Conservation (phyloP, 2,113 vertebrate species). For the Diadophis punctatus region DNA sequence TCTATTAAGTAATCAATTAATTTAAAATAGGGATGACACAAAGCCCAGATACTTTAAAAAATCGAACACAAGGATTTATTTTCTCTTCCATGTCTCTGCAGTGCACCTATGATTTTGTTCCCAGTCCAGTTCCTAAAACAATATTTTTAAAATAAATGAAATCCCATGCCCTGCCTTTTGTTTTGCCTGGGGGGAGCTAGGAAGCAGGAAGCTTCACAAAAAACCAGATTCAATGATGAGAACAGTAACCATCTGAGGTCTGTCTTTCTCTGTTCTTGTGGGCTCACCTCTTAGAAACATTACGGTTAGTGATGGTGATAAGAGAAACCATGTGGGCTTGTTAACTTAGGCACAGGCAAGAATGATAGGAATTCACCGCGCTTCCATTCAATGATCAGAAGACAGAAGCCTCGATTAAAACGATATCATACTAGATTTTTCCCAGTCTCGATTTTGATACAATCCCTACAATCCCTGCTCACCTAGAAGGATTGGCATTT, state of each 20-base stretch:
- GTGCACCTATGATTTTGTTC: neutral
- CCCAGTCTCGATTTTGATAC: neutral
- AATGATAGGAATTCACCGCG: slow-evolving; percentile 81
- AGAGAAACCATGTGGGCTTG: slow-evolving; percentile 64
- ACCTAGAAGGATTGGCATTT: neutral
- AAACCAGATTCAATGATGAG: neutral
- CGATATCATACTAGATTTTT: slow-evolving; percentile 42
- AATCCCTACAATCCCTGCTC: neutral
- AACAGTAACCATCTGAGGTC: neutral
- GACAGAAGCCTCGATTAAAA: slow-evolving; percentile 58
- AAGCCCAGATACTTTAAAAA: neutral
- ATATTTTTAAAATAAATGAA: neutral
- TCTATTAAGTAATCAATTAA: neutral
- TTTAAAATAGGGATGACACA: neutral
- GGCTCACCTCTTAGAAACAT: slow-evolving; percentile 57
- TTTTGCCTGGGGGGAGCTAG: neutral
- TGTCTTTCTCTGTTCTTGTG: neutral
- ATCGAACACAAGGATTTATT: neutral
- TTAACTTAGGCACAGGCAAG: slow-evolving; percentile 65
- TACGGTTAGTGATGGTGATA: slow-evolving; percentile 70
- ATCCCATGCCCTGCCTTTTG: neutral
- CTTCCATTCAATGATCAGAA: slow-evolving; percentile 71
- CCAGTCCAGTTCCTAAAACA: neutral
- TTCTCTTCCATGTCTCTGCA: neutral
- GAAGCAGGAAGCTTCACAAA: neutral